Evolutionary conservation across 2,797 vertebrate species (phyloP).

Genomic region (Siniperca undulata): DNA sequence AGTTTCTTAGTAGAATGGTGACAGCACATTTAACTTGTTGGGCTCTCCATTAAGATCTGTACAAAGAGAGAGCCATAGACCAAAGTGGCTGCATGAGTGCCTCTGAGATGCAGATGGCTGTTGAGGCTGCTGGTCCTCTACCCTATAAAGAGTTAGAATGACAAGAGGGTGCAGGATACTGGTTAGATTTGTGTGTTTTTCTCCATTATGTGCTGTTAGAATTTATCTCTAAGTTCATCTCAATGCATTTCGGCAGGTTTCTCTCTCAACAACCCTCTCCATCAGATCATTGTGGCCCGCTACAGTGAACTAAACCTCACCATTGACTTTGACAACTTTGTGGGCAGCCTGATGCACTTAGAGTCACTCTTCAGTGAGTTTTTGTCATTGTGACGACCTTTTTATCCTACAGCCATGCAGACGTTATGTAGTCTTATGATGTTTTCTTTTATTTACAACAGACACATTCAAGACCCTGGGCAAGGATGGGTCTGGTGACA

Average conservation of each 20-base stretch:
- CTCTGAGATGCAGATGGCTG: too few species aligned
- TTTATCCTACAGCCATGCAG: neutral
- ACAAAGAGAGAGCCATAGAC: too few species aligned
- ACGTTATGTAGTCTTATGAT: neutral
- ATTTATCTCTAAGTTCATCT: neutral
- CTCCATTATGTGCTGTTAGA: neutral
- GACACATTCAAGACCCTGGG: constrained; percentile 67
- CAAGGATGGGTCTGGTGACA: too few species aligned
- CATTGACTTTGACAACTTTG: constrained; percentile 92
- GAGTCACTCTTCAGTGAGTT: constrained; percentile 90
- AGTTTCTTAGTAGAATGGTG: too few species aligned
- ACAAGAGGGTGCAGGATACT: too few species aligned
- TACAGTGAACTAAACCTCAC: constrained; percentile 86
- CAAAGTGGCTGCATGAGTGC: too few species aligned
- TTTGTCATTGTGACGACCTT: neutral
- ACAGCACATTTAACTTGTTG: too few species aligned
- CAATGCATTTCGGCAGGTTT: constrained; percentile 82
- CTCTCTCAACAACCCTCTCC: constrained; percentile 87
- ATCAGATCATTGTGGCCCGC: constrained; percentile 89
- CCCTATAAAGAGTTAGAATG: too few species aligned
- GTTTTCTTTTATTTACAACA: constrained; percentile 39
- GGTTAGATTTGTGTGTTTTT: neutral
- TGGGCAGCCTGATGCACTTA: constrained; percentile 87
- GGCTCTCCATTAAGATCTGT: too few species aligned
- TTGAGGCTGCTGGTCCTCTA: too few species aligned